These are phyloP conservation scores for Saguinus midas DNA, from an alignment of 2,113 vertebrate genomes.

Conservation along the genomic window DNA sequence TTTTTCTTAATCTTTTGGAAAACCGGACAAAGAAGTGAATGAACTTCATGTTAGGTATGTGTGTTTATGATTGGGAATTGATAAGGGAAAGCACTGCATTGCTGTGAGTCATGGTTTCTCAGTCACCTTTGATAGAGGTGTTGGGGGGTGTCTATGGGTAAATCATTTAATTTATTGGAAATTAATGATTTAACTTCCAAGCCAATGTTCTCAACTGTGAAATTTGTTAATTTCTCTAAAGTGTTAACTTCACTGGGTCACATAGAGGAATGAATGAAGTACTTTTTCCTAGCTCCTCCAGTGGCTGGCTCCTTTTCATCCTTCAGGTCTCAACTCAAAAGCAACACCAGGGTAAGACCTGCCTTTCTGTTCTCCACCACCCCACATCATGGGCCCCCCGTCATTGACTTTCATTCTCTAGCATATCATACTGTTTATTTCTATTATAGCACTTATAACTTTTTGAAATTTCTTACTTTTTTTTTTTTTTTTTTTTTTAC, in stretches of 20 bases:
- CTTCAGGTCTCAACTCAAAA: not conserved
- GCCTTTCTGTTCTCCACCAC: fast-evolving
- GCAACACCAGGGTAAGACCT: fast-evolving
- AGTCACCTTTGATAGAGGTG: not conserved
- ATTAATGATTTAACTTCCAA: too few relatives aligned
- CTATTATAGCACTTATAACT: not conserved
- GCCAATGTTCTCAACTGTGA: not conserved
- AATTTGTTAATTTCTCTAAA: not conserved
- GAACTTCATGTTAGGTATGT: not conserved
- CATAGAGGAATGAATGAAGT: not conserved
- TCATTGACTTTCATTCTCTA: not conserved
- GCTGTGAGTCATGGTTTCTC: fast-evolving
- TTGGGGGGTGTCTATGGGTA: not conserved
- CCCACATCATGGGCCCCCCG: fast-evolving
- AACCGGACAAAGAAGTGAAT: not conserved
- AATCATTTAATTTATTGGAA: not conserved
- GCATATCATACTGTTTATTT: not conserved
- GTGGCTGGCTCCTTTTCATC: not conserved
- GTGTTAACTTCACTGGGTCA: not conserved
- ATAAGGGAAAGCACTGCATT: not conserved
- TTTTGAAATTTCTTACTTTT: not conserved
- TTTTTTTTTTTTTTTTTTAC: not conserved
- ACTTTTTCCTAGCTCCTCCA: fast-evolving
- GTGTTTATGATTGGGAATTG: not conserved
- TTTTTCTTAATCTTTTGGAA: not conserved